Evolutionary conservation across 2,888 invertebrate species (phyloP).

Genomic region (Eristalis tenax): DNA sequence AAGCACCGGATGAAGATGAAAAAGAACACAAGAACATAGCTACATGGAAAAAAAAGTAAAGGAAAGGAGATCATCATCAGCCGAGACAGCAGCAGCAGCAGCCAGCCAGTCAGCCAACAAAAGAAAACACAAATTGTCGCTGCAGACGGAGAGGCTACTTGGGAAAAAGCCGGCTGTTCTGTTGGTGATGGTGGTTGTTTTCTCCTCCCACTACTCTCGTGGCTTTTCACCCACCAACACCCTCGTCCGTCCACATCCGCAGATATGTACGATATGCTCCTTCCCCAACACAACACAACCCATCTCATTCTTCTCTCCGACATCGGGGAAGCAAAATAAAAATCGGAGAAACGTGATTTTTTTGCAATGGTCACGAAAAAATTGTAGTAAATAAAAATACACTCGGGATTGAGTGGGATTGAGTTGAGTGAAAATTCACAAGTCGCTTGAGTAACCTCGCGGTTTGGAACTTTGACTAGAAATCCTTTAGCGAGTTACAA

Average conservation of each 20-base stretch:
- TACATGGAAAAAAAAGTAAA: slow-evolving; percentile 46
- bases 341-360: slow-evolving; percentile 26
- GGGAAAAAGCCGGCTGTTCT: slow-evolving; percentile 68
- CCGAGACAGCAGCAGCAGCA: slow-evolving; percentile 14
- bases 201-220: slow-evolving; percentile 17
- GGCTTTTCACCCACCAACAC: not conserved
- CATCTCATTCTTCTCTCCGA: slow-evolving; percentile 46
- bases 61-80: slow-evolving; percentile 44
- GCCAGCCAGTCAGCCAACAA: slow-evolving; percentile 57
- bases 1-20: slow-evolving; percentile 63
- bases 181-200: slow-evolving; percentile 11
- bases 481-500: slow-evolving; percentile 35
- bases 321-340: slow-evolving; percentile 13
- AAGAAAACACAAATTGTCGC: slow-evolving; percentile 70
- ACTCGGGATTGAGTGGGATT: slow-evolving; percentile 13
- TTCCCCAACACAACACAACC: slow-evolving; percentile 49
- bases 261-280: slow-evolving; percentile 12
- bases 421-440: not conserved
- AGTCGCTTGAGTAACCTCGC: slow-evolving; percentile 22
- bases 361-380: slow-evolving; percentile 13
- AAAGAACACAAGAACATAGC: slow-evolving; percentile 61
- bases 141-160: slow-evolving; percentile 72
- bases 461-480: slow-evolving; percentile 15
- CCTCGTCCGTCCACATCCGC: not conserved
- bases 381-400: not conserved